phyloP scores from a whole-genome alignment of 2,797 vertebrate species.

The Vireo griseus region DNA sequence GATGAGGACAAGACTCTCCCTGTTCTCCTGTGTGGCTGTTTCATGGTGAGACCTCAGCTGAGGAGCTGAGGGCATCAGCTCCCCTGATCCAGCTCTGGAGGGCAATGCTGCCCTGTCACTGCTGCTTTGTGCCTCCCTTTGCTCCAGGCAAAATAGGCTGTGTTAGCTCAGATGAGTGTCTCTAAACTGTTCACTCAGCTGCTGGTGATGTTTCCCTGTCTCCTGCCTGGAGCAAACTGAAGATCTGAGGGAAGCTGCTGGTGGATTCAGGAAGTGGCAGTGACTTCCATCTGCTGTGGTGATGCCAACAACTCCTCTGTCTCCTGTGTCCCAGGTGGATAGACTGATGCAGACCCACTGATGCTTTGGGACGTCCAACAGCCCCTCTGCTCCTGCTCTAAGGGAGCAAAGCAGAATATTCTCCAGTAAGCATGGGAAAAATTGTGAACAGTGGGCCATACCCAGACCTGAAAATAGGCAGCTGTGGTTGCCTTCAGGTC shows the following conservation, averaged over 20 bases:
- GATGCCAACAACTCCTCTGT: not conserved
- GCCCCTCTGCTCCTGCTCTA: not conserved
- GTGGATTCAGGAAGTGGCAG: not conserved
- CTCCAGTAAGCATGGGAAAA: fast-evolving
- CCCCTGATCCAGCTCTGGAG: not conserved
- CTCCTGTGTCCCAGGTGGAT: fast-evolving
- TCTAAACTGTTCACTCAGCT: not conserved
- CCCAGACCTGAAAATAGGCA: not conserved
- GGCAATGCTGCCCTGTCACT: not conserved
- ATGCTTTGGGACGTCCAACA: not conserved
- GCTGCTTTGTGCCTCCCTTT: not conserved
- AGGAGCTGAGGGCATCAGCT: not conserved
- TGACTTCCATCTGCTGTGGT: not conserved
- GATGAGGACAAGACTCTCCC: not conserved
- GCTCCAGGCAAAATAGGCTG: not conserved
- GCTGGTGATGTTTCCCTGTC: not conserved
- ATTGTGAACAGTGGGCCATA: not conserved
- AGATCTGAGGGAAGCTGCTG: not conserved
- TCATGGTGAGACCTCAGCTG: fast-evolving
- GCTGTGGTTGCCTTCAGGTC: fast-evolving
- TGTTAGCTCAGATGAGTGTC: not conserved
- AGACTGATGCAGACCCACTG: not conserved
- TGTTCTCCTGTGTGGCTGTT: not conserved
- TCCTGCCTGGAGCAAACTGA: not conserved
- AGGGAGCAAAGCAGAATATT: not conserved